Evolutionary conservation across 2,113 vertebrate species (phyloP).

Genomic region (Rattus rattus): DNA sequence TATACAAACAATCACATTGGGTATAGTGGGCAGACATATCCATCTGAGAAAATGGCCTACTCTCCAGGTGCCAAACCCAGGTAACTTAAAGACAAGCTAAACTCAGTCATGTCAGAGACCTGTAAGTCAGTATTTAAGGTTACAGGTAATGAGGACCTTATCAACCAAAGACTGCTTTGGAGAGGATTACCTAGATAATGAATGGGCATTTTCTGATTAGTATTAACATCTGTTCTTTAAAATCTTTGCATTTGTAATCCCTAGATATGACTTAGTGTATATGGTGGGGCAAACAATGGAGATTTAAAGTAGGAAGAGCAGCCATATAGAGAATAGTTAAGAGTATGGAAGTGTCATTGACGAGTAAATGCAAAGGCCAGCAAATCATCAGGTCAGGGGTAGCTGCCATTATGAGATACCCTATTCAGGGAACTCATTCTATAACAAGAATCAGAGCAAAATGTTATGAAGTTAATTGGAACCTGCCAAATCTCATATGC

Average conservation of each 20-base stretch:
- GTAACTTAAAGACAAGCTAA: not conserved
- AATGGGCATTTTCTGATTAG: not conserved
- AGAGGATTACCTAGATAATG: not conserved
- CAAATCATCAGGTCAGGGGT: not conserved
- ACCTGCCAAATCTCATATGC: not conserved
- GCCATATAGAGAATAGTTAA: not conserved
- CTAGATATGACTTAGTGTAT: not conserved
- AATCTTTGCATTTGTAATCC: not conserved
- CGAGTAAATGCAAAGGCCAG: not conserved
- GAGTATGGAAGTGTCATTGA: not conserved
- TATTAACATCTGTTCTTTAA: not conserved
- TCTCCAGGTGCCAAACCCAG: not conserved
- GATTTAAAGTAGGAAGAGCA: not conserved
- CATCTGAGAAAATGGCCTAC: not conserved
- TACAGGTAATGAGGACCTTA: not conserved
- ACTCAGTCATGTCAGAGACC: not conserved
- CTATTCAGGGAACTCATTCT: not conserved
- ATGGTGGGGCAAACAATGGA: not conserved
- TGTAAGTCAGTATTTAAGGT: conserved; percentile 17
- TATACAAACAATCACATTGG: not conserved
- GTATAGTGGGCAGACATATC: not conserved
- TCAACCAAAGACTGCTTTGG: not conserved
- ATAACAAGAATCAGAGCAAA: not conserved
- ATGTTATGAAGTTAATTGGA: not conserved
- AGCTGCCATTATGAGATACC: not conserved